phyloP scores from a whole-genome alignment of 2,888 invertebrate genomes.

The Octodonta nipae region DNA sequence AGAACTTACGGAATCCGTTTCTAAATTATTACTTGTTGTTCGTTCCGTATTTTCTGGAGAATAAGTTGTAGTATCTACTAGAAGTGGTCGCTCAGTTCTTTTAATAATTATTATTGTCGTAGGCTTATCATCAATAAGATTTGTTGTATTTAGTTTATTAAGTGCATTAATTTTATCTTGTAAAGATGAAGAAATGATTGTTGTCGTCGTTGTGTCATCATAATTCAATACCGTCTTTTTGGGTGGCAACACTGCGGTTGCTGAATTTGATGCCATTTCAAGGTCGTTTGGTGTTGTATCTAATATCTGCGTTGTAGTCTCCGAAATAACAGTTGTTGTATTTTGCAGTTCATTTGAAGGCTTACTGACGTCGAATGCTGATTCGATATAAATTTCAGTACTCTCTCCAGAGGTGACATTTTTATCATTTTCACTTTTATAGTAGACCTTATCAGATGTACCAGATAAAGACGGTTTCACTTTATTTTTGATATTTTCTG shows the following conservation, averaged over 20 bases:
- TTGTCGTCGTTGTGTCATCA: no score
- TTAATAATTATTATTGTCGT: conserved; percentile 10
- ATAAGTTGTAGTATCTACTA: conserved; percentile 24
- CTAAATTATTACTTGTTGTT: conserved; percentile 10
- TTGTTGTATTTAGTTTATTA: no score
- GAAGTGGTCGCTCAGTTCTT: conserved; percentile 9
- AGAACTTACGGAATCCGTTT: conserved; percentile 7
- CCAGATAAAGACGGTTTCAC: background rate
- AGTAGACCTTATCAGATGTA: no score
- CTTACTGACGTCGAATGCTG: conserved; percentile 3
- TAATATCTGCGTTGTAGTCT: no score
- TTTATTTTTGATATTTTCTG: background rate
- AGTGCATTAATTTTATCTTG: no score
- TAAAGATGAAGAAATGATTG: no score
- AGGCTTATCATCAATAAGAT: conserved; percentile 7
- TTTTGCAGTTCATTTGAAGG: no score
- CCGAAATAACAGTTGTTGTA: no score
- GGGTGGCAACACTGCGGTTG: no score
- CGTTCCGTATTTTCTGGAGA: conserved; percentile 13
- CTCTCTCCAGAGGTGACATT: background rate
- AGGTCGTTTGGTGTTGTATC: no score
- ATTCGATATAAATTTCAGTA: conserved; percentile 6
- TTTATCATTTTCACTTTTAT: background rate
- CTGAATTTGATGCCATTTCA: background rate
- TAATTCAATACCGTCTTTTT: no score